phyloP scores from a whole-genome alignment of 2,888 invertebrate species.

The Cynaeus angustus region DNA sequence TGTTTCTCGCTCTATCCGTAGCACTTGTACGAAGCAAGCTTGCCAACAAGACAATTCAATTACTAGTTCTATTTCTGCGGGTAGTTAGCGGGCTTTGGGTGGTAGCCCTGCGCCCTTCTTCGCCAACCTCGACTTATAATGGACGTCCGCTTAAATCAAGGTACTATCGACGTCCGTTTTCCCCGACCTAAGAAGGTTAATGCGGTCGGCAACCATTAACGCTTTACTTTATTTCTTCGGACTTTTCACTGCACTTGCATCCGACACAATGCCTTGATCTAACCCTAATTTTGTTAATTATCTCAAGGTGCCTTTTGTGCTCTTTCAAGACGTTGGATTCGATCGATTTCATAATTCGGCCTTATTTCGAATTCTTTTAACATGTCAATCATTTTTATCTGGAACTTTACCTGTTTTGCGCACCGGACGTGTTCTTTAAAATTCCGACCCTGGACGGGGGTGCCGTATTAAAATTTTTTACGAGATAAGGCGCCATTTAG shows the following conservation, averaged over 20 bases:
- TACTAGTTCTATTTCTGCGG: conserved; percentile 70
- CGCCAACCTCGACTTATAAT: conserved; percentile 64
- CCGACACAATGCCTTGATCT: conserved; percentile 29
- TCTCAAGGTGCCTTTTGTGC: conserved; percentile 29
- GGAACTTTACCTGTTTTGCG: conserved; percentile 47
- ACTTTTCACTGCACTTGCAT: conserved; percentile 43
- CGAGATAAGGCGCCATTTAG: conserved; percentile 36
- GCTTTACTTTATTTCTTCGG: conserved; percentile 54
- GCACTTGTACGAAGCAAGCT: conserved; percentile 61
- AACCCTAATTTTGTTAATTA: conserved; percentile 44
- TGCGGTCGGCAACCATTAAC: conserved; percentile 60
- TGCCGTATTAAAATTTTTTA: conserved; percentile 39
- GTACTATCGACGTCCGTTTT: conserved; percentile 66
- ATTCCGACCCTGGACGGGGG: conserved; percentile 15
- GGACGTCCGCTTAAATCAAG: conserved; percentile 68
- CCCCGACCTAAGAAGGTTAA: conserved; percentile 55
- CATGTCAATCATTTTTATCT: conserved; percentile 58
- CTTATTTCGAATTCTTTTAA: conserved; percentile 54
- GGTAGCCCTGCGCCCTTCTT: conserved; percentile 47
- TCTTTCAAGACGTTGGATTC: conserved; percentile 12
- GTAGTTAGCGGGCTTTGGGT: conserved; percentile 63
- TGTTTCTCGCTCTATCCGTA: conserved; percentile 59
- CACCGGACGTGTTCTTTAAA: conserved; percentile 37
- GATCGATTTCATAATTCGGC: conserved; percentile 48
- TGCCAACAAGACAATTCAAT: conserved; percentile 73